Conservation (phyloP, 2,113 vertebrate genomes). For the Anoura caudifer region DNA sequence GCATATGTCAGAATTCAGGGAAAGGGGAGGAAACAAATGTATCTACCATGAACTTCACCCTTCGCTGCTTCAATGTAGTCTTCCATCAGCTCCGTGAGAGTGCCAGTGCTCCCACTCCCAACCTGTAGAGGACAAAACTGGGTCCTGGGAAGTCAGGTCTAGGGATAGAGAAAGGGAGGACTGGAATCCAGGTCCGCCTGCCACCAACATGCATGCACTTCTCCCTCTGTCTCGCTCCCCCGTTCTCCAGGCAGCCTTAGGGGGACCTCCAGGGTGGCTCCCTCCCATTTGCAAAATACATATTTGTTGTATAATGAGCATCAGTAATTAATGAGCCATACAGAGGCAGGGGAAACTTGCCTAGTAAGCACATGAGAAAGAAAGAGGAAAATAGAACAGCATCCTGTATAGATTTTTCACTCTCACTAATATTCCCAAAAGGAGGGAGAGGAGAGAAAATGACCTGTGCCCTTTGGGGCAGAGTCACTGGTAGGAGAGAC, state of each 20-base stretch:
- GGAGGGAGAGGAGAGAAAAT: fast-evolving
- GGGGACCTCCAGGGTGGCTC: conserved; percentile 39
- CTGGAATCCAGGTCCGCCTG: background rate
- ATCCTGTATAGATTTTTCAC: conserved; percentile 61
- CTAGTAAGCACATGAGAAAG: conserved; percentile 73
- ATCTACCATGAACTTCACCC: background rate
- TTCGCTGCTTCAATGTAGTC: background rate
- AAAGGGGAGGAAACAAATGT: background rate
- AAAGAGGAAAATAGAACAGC: conserved; percentile 56
- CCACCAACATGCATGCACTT: fast-evolving
- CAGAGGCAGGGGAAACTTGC: conserved; percentile 71
- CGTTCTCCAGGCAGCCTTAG: conserved; percentile 45
- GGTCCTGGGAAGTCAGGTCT: background rate
- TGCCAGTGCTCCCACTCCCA: background rate
- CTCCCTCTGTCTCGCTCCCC: background rate
- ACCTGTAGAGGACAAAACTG: background rate
- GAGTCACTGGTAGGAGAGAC: background rate
- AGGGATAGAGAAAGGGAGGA: background rate
- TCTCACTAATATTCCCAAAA: background rate
- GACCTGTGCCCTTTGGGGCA: background rate
- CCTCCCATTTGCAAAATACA: conserved; percentile 78
- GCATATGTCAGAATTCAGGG: background rate
- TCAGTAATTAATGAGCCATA: conserved; percentile 81
- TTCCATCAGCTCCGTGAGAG: background rate
- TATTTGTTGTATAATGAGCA: conserved; percentile 80